phyloP scores from a whole-genome alignment of 2,888 invertebrate genomes.

The Scaptomyza polygonia region DNA sequence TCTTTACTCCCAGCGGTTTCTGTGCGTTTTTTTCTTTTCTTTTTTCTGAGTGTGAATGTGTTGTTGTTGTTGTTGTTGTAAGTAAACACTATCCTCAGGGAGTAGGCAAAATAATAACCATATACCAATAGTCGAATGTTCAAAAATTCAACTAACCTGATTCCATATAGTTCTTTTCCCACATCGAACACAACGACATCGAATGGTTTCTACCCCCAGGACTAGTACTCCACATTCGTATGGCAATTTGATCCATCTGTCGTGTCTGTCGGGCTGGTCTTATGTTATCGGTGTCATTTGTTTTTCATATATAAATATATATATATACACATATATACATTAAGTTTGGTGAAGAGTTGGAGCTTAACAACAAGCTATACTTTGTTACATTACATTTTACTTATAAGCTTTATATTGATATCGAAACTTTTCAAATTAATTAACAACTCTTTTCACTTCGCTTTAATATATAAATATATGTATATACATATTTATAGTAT shows the following conservation, averaged over 20 bases:
- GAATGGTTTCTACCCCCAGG: slow-evolving; percentile 13
- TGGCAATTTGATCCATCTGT: slow-evolving; percentile 1
- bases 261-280: slow-evolving; percentile 5
- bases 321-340: neutral
- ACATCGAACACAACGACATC: slow-evolving; percentile 17
- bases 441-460: neutral
- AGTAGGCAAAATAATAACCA: slow-evolving; percentile 21
- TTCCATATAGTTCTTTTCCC: slow-evolving; percentile 25
- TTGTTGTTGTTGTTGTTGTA: slow-evolving; percentile 7
- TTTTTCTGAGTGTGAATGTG: slow-evolving; percentile 11
- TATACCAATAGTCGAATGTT: slow-evolving; percentile 40
- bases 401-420: too few relatives aligned
- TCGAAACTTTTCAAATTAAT: too few relatives aligned
- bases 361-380: too few relatives aligned
- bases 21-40: slow-evolving; percentile 22
- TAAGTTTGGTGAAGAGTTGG: neutral
- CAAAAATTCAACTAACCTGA: slow-evolving; percentile 46
- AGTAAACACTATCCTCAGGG: slow-evolving; percentile 11
- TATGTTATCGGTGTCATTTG: neutral
- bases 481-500: neutral
- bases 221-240: slow-evolving; percentile 8
- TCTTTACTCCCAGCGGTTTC: slow-evolving; percentile 45
- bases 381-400: too few relatives aligned
- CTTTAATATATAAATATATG: neutral
- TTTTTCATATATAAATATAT: too few relatives aligned